Evolutionary conservation across 1,140 invertebrate genomes (phyloP).

Genomic region (Aphis gossypii): DNA sequence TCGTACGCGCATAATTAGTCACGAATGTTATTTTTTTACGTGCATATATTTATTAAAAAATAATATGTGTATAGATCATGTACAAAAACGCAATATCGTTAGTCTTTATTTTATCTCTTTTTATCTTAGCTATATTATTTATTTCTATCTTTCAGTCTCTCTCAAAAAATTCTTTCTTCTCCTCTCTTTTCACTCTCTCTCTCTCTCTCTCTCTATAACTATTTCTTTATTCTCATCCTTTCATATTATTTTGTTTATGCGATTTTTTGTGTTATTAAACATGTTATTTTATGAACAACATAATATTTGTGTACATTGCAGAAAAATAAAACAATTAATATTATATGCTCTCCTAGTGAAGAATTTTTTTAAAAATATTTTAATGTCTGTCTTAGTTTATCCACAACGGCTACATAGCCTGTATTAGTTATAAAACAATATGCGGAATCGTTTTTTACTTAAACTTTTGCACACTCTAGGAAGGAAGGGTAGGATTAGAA

Average conservation of each 20-base stretch:
- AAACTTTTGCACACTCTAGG: neutral
- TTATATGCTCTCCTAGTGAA: neutral
- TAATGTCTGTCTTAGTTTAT: neutral
- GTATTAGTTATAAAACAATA: neutral
- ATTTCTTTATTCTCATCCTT: neutral
- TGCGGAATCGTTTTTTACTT: neutral
- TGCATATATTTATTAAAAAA: constrained; percentile 6
- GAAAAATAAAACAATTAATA: neutral
- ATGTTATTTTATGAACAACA: constrained; percentile 6
- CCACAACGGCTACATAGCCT: neutral
- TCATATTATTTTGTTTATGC: neutral
- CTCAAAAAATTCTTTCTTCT: neutral
- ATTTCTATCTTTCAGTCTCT: neutral
- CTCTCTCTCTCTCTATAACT: neutral
- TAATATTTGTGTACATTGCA: constrained; percentile 12
- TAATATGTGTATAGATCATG: constrained; percentile 20
- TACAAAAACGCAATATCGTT: constrained; percentile 1
- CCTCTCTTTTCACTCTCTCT: neutral
- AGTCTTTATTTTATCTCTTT: constrained; percentile 8
- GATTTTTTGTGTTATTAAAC: neutral
- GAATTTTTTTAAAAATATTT: neutral
- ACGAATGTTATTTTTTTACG: constrained; percentile 45
- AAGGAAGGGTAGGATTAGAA: too few species aligned
- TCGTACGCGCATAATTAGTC: constrained; percentile 32
- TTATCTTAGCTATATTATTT: neutral